Base-by-base conservation (phyloP, 2,113 vertebrate species). In the Cebidichthys violaceus region DNA sequence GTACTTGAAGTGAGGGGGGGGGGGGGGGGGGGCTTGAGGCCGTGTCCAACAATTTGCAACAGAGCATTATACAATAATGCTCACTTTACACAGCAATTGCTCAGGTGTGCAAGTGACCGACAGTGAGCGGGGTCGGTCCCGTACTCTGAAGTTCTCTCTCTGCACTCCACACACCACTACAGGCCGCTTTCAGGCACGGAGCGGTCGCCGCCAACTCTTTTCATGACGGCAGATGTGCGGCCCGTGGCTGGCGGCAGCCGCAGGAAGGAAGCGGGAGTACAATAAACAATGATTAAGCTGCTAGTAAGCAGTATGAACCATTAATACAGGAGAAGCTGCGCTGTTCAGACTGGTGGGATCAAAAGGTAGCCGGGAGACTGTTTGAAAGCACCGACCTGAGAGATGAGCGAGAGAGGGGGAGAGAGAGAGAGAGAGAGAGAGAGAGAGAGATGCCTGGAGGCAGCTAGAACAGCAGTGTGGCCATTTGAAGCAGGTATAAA, bases 301-400 rank as follows among this genome's bases (percentile, higher is more conserved):
- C 22, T 27, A 27, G 2, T 39, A 24, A 39, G 33, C 31, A 55
- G 24, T 68, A 18, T 11, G 43, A 50, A 2, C 39, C n/a, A 18
- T 2, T 41, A 9, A 43, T 43, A n/a, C 1, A 62, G 57, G 41
- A 62, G 59, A 29, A 1, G 20, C 54, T 73, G 37, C 43, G 39
- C 37, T 15, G 69, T 57, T 9, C 31, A 37, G 8, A 33, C 45
- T 14, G 50, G 11, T n/a, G 14, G 50, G 17, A 41, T 72, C 3
- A 6, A 65, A 61, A 47, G 43, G 29, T 50, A 24, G 43, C 41
- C 0, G 4, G 43, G 22, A 50, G 72, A 15, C 20, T 29, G 41
- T 61, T 2, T 61, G 55, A 62, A 78, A 47, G 76, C 75, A n/a
- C 54, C 54, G 14, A 14, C 24, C 37, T 29, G 69, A 54, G 6